A percentile compares a stretch with the other conserved stretches of the same genome.
Evolutionary conservation across 37 sponge, comb jelly and placozoan species (phyloP).

Genomic region (Beroe forskalii): DNA sequence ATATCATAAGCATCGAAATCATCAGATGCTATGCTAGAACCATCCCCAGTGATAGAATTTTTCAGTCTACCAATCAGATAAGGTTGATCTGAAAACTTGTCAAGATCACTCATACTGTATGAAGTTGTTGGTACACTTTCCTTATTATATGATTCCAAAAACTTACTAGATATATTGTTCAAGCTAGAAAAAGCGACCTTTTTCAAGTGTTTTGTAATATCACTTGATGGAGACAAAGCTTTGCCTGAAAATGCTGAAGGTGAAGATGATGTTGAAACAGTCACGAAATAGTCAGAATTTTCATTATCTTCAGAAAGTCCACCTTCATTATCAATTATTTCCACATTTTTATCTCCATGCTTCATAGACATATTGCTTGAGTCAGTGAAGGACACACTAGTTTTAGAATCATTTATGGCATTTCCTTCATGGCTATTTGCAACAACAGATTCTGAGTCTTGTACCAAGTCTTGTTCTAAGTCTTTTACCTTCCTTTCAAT

Average conservation of each 20-base stretch:
- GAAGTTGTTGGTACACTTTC: neutral
- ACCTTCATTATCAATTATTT: neutral
- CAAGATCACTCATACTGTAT: constrained; percentile 24
- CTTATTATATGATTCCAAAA: neutral
- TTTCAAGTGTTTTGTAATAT: neutral
- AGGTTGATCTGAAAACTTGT: neutral
- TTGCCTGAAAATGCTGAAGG: neutral
- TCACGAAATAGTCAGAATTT: neutral
- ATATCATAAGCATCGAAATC: constrained; percentile 53
- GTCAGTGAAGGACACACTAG: no score
- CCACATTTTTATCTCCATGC: neutral
- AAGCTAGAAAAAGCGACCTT: neutral
- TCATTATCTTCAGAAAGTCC: neutral
- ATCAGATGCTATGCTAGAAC: neutral
- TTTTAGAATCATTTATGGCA: no score
- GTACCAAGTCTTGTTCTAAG: no score
- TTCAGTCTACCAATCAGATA: neutral
- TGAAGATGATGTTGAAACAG: neutral
- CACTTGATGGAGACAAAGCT: neutral
- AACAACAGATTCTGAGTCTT: neutral
- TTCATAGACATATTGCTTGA: no score
- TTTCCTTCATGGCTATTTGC: neutral
- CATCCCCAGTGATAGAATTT: neutral
- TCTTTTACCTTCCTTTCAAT: no score
- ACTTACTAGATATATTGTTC: neutral